Evolutionary conservation across 2,888 invertebrate genomes (phyloP), one percentile per base, ranked within the genome.

Genomic region (Ennomos quercinarius): DNA sequence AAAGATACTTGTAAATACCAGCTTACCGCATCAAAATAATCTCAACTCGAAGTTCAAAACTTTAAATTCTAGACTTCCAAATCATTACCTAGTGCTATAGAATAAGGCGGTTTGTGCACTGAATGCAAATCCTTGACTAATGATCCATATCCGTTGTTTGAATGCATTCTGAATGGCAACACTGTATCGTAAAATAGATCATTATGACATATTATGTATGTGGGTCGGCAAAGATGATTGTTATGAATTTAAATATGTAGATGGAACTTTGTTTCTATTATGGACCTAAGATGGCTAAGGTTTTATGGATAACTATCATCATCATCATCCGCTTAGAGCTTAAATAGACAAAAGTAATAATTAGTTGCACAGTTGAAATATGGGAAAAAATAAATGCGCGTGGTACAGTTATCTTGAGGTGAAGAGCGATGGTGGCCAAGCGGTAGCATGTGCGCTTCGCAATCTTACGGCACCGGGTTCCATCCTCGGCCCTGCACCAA

Each of bases 141-240:
- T 60, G 41, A 39, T 27, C 11, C 46, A 54, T 41, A 60, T 60
- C 60, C 60, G 60, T 42, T 54, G 6, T 39, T 50, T 44, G 38
- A 50, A 55, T 37, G 59, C 54, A 17, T 55, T 50, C 11, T 38
- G 13, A 45, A 49, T 45, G 17, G 34, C 49, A 41, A 42, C 49
- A 51, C 39, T 42, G 46, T 52, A 12, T 49, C 46, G 55, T 60
- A 51, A 47, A 51, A 35, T 42, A 42, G 52, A 12, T 49, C 46
- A 60, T 60, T 60, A 47, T n/a, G 11, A 11, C 37, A 2, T 35
- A 60, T 50, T 55, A 55, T 60, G 46, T 47, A 60, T 51, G 54
- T 60, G 39, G 55, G 60, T 47, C 60, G 60, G 5, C 12, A 39
- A 38, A 51, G 45, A 54, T 53, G 41, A 47, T 47, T 48, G 60